Evolutionary conservation across 2,888 invertebrate species (phyloP).

Genomic region (Latheticus oryzae): DNA sequence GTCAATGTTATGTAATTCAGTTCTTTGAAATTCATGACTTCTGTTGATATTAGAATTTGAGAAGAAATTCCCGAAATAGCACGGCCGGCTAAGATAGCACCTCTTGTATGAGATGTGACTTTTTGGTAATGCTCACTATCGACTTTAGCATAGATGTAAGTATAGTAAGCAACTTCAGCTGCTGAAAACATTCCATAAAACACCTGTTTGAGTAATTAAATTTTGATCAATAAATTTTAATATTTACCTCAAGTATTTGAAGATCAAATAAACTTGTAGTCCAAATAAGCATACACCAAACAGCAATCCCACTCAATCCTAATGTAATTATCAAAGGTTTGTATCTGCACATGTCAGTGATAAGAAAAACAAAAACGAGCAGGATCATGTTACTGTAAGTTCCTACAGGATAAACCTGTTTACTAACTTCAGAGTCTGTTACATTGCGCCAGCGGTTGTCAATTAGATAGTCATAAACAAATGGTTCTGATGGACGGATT

Average conservation of each 20-base stretch:
- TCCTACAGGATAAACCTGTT: slow-evolving; percentile 83
- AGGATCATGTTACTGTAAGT: slow-evolving; percentile 84
- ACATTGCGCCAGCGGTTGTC: slow-evolving; percentile 63
- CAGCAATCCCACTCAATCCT: slow-evolving; percentile 75
- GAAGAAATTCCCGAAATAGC: slow-evolving; percentile 78
- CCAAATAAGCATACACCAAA: slow-evolving; percentile 80
- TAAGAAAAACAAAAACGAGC: slow-evolving; percentile 78
- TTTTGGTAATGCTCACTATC: slow-evolving; percentile 79
- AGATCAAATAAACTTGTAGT: slow-evolving; percentile 76
- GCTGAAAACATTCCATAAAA: slow-evolving; percentile 86
- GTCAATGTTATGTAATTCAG: slow-evolving; percentile 83
- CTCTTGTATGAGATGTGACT: slow-evolving; percentile 85
- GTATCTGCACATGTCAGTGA: slow-evolving; percentile 85
- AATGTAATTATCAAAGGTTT: slow-evolving; percentile 89
- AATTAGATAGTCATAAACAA: slow-evolving; percentile 77
- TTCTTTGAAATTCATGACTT: slow-evolving; percentile 75
- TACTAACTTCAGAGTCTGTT: slow-evolving; percentile 72
- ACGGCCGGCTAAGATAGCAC: slow-evolving; percentile 81
- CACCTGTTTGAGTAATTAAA: slow-evolving; percentile 68
- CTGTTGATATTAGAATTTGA: slow-evolving; percentile 77
- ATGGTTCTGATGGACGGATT: slow-evolving; percentile 83
- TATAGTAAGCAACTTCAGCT: slow-evolving; percentile 90
- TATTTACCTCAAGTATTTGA: slow-evolving; percentile 67
- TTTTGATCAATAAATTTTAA: not conserved
- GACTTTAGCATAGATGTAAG: slow-evolving; percentile 92